phyloP scores from a whole-genome alignment of 2,888 invertebrate genomes.

The Subacronicta megacephala region DNA sequence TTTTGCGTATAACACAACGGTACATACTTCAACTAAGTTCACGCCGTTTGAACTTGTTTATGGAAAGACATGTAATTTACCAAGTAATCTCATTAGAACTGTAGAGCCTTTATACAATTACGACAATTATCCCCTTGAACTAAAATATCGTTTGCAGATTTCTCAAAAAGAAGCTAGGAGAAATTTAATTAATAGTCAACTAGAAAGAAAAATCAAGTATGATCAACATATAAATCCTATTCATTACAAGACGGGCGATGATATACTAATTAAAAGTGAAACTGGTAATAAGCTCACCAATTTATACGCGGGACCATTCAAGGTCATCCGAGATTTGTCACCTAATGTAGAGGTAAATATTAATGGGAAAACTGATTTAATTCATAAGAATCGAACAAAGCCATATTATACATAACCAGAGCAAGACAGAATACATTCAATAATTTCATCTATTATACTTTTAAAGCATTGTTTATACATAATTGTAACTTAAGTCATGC shows the following conservation, averaged over 20 bases:
- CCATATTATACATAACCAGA: neutral
- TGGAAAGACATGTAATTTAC: slow-evolving; percentile 39
- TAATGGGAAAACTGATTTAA: slow-evolving; percentile 9
- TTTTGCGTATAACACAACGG: slow-evolving; percentile 42
- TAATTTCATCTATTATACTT: too few species aligned
- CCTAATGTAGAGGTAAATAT: too few species aligned
- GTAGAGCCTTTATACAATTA: slow-evolving; percentile 45
- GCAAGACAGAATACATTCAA: too few species aligned
- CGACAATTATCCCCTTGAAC: too few species aligned
- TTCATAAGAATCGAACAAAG: slow-evolving; percentile 16
- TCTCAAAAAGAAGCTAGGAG: slow-evolving; percentile 38
- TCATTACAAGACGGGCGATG: slow-evolving; percentile 25
- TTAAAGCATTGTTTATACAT: too few species aligned
- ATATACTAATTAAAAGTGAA: slow-evolving; percentile 44
- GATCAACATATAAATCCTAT: slow-evolving; percentile 31
- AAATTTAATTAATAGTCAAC: slow-evolving; percentile 36
- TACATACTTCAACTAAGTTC: slow-evolving; percentile 35
- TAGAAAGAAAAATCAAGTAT: slow-evolving; percentile 20
- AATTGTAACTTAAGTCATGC: too few species aligned
- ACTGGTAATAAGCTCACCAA: slow-evolving; percentile 33
- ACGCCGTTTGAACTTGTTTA: slow-evolving; percentile 43
- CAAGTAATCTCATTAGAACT: slow-evolving; percentile 30
- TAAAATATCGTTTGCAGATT: slow-evolving; percentile 36
- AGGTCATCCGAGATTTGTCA: slow-evolving; percentile 20
- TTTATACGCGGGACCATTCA: slow-evolving; percentile 40